Evolutionary conservation across 1,140 invertebrate species (phyloP), one percentile per base, ranked within the genome.

Genomic region (Euura saliciscinereae): DNA sequence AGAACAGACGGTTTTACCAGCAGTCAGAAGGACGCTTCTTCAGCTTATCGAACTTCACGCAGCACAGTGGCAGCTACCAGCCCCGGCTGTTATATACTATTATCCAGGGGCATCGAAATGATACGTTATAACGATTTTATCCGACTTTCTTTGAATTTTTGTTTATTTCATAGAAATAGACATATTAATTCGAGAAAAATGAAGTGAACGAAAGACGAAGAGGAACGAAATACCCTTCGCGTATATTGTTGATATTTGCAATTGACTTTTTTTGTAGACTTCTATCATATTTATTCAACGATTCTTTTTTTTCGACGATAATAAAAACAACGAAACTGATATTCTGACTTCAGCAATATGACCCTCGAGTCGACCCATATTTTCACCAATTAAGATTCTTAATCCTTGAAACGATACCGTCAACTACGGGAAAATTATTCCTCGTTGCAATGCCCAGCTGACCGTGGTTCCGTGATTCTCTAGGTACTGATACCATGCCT

Each of bases 21-120:
- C 90, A 65, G 91, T 94, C 59, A 90, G 94, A 73, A 94, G 94
- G 80, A 96, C 94, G 1, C 89, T 97, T 11, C 88, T 97, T 71
- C 95, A 97, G 84, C 88, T 97, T 43, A 96, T 97, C 72, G 96
- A 97, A 82, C 88, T 97, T 66, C 93, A 95, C 81, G 95, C 95
- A 1, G 94, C 94, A 0, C 92, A 94, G 80, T 97, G 96, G 96
- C 94, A 96, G 83, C 89, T 97, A 66, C 93, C 95, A 28, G 94
- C 95, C 43, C 93, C 94, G 5, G 95, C 96, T 2, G 93, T 97
- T 45, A 91, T 96, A 68, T 97, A 97, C 86, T 97, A 97, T 85
- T 96, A 96, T 84, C 94, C 94, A 11, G 85, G 83, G 46, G 83
- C 85, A 2, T 80, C 84, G 6, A 85, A 85, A 80, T 86, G 75